Percentiles rank a stretch among this genome's conserved stretches.
These are phyloP conservation scores for Gallinago paraguaiae DNA, from an alignment of 2,113 vertebrate species.

Conservation along the genomic window DNA sequence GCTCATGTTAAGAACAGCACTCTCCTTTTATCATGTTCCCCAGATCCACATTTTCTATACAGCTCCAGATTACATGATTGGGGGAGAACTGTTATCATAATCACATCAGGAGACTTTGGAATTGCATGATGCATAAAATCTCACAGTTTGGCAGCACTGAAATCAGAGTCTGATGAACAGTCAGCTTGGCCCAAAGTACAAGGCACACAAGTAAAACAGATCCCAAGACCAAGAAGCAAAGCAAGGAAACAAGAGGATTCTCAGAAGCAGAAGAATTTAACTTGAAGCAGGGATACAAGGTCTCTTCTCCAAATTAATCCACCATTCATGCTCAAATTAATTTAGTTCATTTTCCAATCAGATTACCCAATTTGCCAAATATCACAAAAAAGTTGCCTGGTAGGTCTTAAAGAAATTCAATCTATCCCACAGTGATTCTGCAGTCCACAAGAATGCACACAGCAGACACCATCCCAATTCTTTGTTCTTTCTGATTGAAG, in stretches of 20 bases:
- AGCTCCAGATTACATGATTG: not conserved
- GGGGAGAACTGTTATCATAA: not conserved
- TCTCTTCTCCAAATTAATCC: not conserved
- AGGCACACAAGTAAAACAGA: not conserved
- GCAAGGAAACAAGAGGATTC: not conserved
- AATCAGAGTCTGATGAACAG: not conserved
- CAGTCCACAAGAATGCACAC: not conserved
- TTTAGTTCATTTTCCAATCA: not conserved
- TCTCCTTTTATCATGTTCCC: not conserved
- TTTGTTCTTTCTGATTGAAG: not conserved
- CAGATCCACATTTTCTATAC: not conserved
- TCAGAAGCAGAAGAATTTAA: not conserved
- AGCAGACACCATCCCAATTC: not conserved
- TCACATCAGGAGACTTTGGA: not conserved
- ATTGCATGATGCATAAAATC: not conserved
- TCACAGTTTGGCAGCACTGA: not conserved
- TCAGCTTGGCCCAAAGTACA: not conserved
- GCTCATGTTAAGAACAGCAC: not conserved
- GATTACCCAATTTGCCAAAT: not conserved
- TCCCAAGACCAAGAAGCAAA: not conserved
- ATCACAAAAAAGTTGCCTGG: not conserved
- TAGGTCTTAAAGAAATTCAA: not conserved
- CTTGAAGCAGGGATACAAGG: not conserved
- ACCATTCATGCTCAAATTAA: not conserved
- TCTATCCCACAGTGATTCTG: not conserved